phyloP scores from a whole-genome alignment of 2,888 invertebrate genomes.

The Mechanitis mazaeus region DNA sequence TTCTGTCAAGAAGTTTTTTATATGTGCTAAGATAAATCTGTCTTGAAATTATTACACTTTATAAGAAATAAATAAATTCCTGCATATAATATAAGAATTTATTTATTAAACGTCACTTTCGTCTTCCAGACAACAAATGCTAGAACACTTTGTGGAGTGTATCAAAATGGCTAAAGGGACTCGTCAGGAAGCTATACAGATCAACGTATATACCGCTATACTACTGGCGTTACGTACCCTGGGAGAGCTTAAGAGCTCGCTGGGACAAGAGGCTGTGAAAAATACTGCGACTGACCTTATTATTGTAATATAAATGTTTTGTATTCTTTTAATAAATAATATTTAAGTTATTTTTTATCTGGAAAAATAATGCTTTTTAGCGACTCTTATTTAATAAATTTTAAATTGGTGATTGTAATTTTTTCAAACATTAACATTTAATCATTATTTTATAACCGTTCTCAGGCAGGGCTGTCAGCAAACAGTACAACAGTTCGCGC shows the following conservation, averaged over 20 bases:
- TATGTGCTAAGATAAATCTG: no score
- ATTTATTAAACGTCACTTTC: not conserved
- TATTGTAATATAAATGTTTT: slow-evolving; percentile 71
- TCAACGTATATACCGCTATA: slow-evolving; percentile 96
- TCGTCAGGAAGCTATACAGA: slow-evolving; percentile 95
- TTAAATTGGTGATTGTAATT: no score
- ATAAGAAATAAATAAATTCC: no score
- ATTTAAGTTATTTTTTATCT: no score
- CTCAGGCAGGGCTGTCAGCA: slow-evolving; percentile 82
- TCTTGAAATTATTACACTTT: no score
- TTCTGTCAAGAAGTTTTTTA: no score
- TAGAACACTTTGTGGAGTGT: slow-evolving; percentile 97
- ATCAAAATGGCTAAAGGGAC: slow-evolving; percentile 94
- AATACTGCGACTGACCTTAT: slow-evolving; percentile 89
- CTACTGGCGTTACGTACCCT: slow-evolving; percentile 91
- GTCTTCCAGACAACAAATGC: slow-evolving; percentile 86
- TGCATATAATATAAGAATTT: not conserved
- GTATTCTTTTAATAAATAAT: not conserved
- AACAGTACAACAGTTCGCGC: slow-evolving; percentile 89
- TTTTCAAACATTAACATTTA: no score
- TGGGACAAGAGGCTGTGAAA: slow-evolving; percentile 93
- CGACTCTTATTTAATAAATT: no score
- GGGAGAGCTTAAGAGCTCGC: slow-evolving; percentile 88
- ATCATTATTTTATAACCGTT: no score
- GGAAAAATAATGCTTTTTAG: no score